Base-by-base conservation (phyloP, 2,888 invertebrate genomes). In the Tinea pellionella region DNA sequence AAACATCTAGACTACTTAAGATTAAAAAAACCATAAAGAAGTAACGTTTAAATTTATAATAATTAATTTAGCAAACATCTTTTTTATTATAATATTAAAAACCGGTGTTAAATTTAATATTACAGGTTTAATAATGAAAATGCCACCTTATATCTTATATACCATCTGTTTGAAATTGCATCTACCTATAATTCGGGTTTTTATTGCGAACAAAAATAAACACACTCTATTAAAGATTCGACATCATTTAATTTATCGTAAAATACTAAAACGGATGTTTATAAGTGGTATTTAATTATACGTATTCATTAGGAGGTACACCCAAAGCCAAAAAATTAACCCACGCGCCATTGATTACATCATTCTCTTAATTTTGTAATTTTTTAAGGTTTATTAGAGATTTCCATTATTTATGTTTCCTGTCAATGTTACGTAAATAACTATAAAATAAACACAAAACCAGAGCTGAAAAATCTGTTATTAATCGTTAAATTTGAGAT, bases 261-360 rank as follows among this genome's bases (percentile, higher is more conserved):
- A 72, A 72, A 69, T 62, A 67, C 69, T 75, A 73, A 72, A 68
- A 73, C 76, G 76, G 75, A 78, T 73, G 75, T 70, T 66, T 68
- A 63, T 66, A 69, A 47, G 69, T 69, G 70, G 69, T 67, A 67
- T 73, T 75, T 68, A 71, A 69, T 74, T 73, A 77, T 70, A 77
- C 37, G 65, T 75, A 75, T 75, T 73, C 69, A 75, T 75, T 69
- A 73, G 69, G 56, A 43, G 30, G 30, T 30, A 37, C 24, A 24
- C 37, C 37, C 2, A 37, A 6, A 2, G 37, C 37, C 37, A 37
- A 37, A 37, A 37, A 6, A 37, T 37, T 2, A 37, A 37, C 63
- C 60, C 60, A 62, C 62, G 61, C 62, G 30, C 4, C n/a, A 37
- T 37, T 37, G 2, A 9, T 37, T 37, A 37, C 37, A 37, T 9